phyloP scores from a whole-genome alignment of 2,797 vertebrate species.

The Taeniopygia guttata region DNA sequence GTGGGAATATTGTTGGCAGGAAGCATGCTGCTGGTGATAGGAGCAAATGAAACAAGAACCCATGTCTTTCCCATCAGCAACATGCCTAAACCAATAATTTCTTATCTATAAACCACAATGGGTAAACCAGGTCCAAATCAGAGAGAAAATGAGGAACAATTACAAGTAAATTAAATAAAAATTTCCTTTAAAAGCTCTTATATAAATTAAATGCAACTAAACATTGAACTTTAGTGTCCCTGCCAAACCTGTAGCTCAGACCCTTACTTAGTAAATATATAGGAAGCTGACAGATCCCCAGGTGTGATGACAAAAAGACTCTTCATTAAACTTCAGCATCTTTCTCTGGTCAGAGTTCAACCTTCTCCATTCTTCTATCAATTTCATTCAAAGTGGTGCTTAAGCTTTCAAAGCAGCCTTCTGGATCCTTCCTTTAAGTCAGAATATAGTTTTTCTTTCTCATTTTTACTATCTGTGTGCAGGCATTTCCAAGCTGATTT shows the following conservation, averaged over 20 bases:
- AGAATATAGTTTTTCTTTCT: neutral
- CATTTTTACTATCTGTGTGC: neutral
- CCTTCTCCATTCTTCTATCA: slow-evolving; percentile 19
- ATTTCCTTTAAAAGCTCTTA: neutral
- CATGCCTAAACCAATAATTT: neutral
- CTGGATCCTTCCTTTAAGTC: neutral
- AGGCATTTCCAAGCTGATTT: neutral
- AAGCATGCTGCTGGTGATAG: neutral
- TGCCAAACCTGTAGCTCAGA: neutral
- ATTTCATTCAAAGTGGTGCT: neutral
- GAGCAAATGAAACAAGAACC: neutral
- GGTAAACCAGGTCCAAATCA: neutral
- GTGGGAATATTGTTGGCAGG: neutral
- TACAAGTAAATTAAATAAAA: neutral
- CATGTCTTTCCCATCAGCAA: neutral
- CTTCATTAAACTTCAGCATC: neutral
- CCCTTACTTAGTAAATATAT: neutral
- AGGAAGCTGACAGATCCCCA: neutral
- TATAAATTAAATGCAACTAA: neutral
- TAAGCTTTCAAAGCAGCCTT: neutral
- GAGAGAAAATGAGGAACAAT: neutral
- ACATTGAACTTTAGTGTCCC: neutral
- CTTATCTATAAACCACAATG: neutral
- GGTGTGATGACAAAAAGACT: neutral
- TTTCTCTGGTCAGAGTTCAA: slow-evolving; percentile 16